Evolutionary conservation across 2,888 invertebrate species (phyloP).

Genomic region (Escarpia spicata): DNA sequence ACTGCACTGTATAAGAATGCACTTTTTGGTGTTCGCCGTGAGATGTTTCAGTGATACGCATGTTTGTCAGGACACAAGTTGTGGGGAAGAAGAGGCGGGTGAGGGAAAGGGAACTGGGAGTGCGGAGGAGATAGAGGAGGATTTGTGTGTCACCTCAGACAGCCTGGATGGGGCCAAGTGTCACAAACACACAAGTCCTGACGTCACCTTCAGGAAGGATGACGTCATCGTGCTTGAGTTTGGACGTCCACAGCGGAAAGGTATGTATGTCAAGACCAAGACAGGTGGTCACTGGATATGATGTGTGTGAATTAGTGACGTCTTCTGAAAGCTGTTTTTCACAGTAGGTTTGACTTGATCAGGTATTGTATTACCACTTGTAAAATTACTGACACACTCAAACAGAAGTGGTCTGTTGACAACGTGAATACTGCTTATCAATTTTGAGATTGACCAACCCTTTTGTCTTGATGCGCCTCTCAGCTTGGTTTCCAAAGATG

Average conservation of each 20-base stretch:
- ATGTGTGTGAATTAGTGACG: background rate
- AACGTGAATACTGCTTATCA: too few species aligned
- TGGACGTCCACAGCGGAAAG: conserved; percentile 14
- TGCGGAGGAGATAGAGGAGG: conserved; percentile 35
- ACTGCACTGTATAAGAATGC: too few species aligned
- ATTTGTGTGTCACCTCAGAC: background rate
- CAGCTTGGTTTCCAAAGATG: too few species aligned
- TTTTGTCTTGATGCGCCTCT: too few species aligned
- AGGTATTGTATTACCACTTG: too few species aligned
- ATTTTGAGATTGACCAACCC: too few species aligned
- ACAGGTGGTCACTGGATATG: too few species aligned
- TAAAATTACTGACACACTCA: too few species aligned
- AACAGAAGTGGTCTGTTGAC: too few species aligned
- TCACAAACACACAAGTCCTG: background rate
- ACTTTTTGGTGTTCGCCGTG: too few species aligned
- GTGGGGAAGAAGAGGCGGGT: conserved; percentile 38
- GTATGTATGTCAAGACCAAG: background rate
- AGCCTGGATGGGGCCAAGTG: conserved; percentile 18
- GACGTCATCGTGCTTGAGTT: conserved; percentile 60
- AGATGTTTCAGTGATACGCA: conserved; percentile 40
- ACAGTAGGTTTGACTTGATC: too few species aligned
- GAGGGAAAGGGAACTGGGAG: conserved; percentile 45
- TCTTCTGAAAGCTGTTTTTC: too few species aligned
- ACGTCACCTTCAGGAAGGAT: conserved; percentile 38
- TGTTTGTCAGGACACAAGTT: background rate